Conservation (phyloP, 2,797 vertebrate genomes). For the Enteromius anoplus region DNA sequence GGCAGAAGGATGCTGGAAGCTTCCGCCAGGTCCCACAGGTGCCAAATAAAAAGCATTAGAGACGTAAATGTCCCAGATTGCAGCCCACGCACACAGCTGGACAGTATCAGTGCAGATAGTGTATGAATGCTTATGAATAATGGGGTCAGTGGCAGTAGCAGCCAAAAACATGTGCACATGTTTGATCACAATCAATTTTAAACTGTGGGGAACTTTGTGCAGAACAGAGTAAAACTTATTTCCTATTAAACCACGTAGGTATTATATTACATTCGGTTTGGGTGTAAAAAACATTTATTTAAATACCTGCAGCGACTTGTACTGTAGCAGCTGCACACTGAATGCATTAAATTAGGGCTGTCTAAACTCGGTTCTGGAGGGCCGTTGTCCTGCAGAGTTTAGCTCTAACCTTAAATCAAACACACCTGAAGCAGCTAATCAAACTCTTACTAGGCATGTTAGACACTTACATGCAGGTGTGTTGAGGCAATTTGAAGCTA, state of each 20-base stretch:
- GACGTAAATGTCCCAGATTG: background rate
- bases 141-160: background rate
- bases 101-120: conserved; percentile 11
- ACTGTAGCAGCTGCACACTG: background rate
- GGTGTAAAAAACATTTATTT: background rate
- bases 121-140: conserved; percentile 4
- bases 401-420: no score
- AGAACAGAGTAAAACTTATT: background rate
- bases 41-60: conserved; percentile 32
- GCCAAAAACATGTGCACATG: background rate
- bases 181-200: no score
- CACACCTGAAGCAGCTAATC: no score
- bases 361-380: background rate
- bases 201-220: background rate
- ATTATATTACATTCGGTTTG: background rate
- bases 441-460: no score
- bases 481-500: no score
- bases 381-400: no score
- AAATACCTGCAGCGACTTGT: background rate
- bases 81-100: conserved; percentile 14
- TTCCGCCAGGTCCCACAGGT: conserved; percentile 43
- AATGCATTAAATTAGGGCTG: no score
- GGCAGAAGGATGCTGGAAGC: conserved; percentile 40
- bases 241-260: background rate
- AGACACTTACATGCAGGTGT: no score